Conservation (phyloP, 2,888 invertebrate genomes). For the Leucophenga montana region DNA sequence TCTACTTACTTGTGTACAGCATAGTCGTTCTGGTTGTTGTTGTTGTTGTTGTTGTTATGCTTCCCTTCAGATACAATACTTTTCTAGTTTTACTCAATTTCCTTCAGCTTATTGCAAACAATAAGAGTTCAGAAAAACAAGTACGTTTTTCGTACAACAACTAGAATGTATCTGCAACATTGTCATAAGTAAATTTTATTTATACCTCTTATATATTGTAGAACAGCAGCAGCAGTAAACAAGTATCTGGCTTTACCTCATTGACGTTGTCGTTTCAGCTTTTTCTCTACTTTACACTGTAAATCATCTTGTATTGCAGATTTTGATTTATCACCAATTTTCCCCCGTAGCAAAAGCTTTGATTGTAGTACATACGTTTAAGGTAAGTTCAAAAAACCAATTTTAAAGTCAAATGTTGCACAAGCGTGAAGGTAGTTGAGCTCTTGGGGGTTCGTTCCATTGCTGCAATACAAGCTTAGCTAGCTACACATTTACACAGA, state of each 20-base stretch:
- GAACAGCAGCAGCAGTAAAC: not conserved
- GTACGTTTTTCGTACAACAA: not conserved
- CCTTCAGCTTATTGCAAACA: conserved; percentile 9
- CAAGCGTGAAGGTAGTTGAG: conserved; percentile 1
- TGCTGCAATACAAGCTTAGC: not conserved
- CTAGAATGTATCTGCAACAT: not conserved
- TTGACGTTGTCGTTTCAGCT: conserved; percentile 16
- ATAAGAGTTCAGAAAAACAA: conserved; percentile 14
- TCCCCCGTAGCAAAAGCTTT: conserved; percentile 22
- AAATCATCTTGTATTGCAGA: conserved; percentile 28
- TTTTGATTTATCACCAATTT: conserved; percentile 29
- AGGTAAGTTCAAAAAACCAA: conserved; percentile 26
- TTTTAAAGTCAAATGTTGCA: conserved; percentile 25
- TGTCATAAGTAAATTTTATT: conserved; percentile 24
- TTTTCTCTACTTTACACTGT: conserved; percentile 21
- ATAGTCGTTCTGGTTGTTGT: not conserved
- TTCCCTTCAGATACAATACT: no score
- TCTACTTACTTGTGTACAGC: no score
- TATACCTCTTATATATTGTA: not conserved
- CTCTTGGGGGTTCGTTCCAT: not conserved
- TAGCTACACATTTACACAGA: not conserved
- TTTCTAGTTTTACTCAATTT: conserved; percentile 26
- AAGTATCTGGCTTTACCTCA: not conserved
- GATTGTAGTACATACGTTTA: conserved; percentile 9
- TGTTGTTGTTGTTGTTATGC: not conserved